phyloP scores from a whole-genome alignment of 2,113 vertebrate genomes.

The Hyla sarda region DNA sequence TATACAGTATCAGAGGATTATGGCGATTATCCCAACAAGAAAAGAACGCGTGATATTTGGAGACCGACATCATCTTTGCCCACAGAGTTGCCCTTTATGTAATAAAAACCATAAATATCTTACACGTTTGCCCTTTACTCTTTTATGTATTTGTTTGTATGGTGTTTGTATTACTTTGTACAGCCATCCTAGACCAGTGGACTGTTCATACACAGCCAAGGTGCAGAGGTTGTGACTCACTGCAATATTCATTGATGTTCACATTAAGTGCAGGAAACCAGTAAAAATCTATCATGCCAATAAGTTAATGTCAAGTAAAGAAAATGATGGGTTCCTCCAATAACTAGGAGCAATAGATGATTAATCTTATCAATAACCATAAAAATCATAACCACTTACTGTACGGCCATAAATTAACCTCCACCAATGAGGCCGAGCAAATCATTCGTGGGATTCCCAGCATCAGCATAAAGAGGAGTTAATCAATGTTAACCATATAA shows the following conservation, averaged over 20 bases:
- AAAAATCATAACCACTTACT: constrained; percentile 33
- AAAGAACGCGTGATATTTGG: not conserved
- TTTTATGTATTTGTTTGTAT: not conserved
- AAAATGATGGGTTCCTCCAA: not conserved
- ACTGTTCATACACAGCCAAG: not conserved
- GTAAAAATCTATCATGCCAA: constrained; percentile 9
- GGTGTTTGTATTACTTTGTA: not conserved
- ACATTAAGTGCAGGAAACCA: constrained; percentile 7
- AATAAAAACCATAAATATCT: not conserved
- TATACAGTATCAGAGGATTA: too few species aligned
- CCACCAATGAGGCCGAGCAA: not conserved
- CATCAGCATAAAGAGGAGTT: not conserved
- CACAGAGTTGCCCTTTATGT: not conserved
- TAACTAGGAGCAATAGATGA: constrained; percentile 9
- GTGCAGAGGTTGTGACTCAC: constrained; percentile 13
- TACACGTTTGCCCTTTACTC: not conserved
- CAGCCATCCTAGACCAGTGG: not conserved
- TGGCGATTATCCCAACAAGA: too few species aligned
- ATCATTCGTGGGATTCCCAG: constrained; percentile 11
- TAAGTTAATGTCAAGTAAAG: constrained; percentile 5
- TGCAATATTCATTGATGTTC: constrained; percentile 21
- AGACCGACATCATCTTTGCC: not conserved
- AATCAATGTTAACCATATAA: not conserved
- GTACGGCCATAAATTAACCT: not conserved
- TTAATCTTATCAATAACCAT: constrained; percentile 24